phyloP scores from a whole-genome alignment of 2,888 invertebrate species.

The Hirtodrosophila trivittata region DNA sequence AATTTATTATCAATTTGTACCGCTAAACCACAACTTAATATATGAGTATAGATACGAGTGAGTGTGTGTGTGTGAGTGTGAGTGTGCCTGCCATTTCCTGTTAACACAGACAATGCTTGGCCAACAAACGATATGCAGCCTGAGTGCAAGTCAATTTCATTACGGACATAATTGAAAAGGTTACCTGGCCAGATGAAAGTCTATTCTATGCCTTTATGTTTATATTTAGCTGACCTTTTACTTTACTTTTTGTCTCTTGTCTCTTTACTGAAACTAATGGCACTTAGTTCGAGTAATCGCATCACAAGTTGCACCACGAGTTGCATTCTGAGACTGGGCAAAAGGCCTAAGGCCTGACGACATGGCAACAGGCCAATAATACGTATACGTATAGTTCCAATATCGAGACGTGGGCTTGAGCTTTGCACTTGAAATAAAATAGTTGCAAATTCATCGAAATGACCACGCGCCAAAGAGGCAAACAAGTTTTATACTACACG shows the following conservation, averaged over 20 bases:
- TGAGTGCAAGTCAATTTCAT: conserved; percentile 10
- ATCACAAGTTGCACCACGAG: conserved; percentile 21
- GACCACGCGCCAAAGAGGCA: conserved; percentile 14
- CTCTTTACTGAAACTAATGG: conserved; percentile 1
- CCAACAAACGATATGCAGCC: conserved; percentile 5
- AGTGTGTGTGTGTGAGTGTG: too few species aligned
- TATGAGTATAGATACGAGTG: not conserved
- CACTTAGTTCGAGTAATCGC: not conserved
- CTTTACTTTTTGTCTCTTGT: conserved; percentile 1
- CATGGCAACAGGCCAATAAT: conserved; percentile 22
- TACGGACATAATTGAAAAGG: conserved; percentile 11
- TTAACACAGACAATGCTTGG: conserved; percentile 4
- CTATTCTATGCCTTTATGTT: not conserved
- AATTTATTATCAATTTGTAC: conserved; percentile 16
- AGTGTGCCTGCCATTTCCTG: too few species aligned
- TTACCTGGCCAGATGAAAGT: conserved; percentile 3
- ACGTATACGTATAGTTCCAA: not conserved
- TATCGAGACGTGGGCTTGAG: conserved; percentile 4
- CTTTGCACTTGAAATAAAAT: conserved; percentile 25
- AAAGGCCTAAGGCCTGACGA: conserved; percentile 1
- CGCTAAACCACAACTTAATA: conserved; percentile 15
- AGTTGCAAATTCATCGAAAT: not conserved
- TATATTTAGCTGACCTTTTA: conserved; percentile 38
- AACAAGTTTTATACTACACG: conserved; percentile 17
- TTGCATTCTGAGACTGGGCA: conserved; percentile 12